phyloP scores from a whole-genome alignment of 1,140 invertebrate genomes.

The Heterodera carotae region DNA sequence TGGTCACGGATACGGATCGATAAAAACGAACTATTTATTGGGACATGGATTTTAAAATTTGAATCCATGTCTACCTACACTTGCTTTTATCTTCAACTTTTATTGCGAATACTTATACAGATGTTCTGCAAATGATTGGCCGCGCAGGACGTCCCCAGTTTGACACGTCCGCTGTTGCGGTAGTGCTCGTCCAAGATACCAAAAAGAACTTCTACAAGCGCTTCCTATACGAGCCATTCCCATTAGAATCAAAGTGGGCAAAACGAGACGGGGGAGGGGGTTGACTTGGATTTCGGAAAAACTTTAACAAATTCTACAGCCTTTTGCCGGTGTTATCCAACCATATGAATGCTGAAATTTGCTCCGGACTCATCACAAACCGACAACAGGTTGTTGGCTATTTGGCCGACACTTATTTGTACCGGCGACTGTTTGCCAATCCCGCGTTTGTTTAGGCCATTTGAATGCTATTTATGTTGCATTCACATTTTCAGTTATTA shows the following conservation, averaged over 20 bases:
- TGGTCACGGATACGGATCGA: too few relatives aligned
- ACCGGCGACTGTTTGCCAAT: slow-evolving; percentile 86
- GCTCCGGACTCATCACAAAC: slow-evolving; percentile 84
- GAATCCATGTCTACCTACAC: too few relatives aligned
- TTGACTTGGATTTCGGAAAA: too few relatives aligned
- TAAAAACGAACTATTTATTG: neutral
- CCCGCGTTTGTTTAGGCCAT: slow-evolving; percentile 70
- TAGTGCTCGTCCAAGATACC: slow-evolving; percentile 93
- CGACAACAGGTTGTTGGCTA: slow-evolving; percentile 95
- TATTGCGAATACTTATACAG: too few relatives aligned
- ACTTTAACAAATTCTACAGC: slow-evolving; percentile 68
- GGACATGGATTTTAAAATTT: neutral
- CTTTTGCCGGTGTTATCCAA: slow-evolving; percentile 86
- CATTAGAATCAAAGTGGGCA: slow-evolving; percentile 82
- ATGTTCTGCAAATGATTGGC: slow-evolving; percentile 97
- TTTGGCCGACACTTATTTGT: slow-evolving; percentile 97
- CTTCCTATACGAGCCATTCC: slow-evolving; percentile 98
- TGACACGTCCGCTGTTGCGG: slow-evolving; percentile 90
- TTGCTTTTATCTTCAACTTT: too few relatives aligned
- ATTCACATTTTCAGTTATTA: slow-evolving; percentile 73
- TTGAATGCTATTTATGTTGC: slow-evolving; percentile 14
- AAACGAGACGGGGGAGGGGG: too few relatives aligned
- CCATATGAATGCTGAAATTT: slow-evolving; percentile 95
- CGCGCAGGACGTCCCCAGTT: slow-evolving; percentile 92
- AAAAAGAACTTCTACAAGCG: slow-evolving; percentile 99